Evolutionary conservation across 2,888 invertebrate species (phyloP).

Genomic region (Rhimphoctona megacephalus): DNA sequence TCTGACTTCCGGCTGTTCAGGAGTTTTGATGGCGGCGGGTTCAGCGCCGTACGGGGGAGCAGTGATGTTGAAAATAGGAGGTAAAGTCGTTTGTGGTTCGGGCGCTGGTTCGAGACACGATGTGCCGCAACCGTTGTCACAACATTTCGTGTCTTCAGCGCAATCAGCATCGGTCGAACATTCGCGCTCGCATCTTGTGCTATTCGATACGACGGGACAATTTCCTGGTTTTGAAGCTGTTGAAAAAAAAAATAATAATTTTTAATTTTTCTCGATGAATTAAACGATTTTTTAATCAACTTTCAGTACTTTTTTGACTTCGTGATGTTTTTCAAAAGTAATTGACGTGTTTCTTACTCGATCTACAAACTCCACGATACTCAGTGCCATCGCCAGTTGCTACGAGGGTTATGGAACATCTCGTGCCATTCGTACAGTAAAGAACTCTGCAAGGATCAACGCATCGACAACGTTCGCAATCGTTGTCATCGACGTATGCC

Average conservation of each 20-base stretch:
- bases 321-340: not conserved
- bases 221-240: conserved; percentile 90
- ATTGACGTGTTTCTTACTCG: conserved; percentile 21
- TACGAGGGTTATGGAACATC: conserved; percentile 88
- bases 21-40: conserved; percentile 80
- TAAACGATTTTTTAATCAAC: not conserved
- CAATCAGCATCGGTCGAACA: conserved; percentile 94
- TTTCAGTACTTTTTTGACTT: not conserved
- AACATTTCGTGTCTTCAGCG: conserved; percentile 92
- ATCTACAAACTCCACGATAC: conserved; percentile 88
- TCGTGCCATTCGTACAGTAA: conserved; percentile 88
- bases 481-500: conserved; percentile 87
- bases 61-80: conserved; percentile 71
- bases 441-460: conserved; percentile 90
- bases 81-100: conserved; percentile 83
- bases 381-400: conserved; percentile 82
- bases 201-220: conserved; percentile 87
- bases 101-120: conserved; percentile 88
- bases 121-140: conserved; percentile 91
- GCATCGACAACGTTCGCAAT: conserved; percentile 91
- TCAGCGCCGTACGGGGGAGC: conserved; percentile 74
- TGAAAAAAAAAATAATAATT: conserved; percentile 11
- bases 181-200: conserved; percentile 88
- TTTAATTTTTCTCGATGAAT: not conserved
- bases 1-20: conserved; percentile 87